Base-by-base conservation (phyloP, 1,140 invertebrate genomes). In the Lysiphlebus fabarum region DNA sequence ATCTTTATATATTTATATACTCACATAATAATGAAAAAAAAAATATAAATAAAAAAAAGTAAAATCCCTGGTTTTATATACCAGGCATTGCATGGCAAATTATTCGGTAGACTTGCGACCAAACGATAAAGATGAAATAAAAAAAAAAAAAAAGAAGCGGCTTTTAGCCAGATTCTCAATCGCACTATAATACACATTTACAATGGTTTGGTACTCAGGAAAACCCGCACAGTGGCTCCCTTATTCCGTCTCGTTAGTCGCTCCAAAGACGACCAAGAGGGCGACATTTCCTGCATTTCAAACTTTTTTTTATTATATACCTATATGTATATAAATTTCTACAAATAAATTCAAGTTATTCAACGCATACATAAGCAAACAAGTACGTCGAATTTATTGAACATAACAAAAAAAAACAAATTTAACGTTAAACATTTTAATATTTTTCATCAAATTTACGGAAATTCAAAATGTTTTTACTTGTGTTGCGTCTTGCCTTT, bases 381-480 rank as follows among this genome's bases (percentile, higher is more conserved):
- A 44, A 48, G 40, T 26, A 26, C 26, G 8, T 33, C n/a, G 53
- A 64, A 61, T 62, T 54, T 49, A 33, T 57, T 44, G 53, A 48
- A 54, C 61, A 59, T 58, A 57, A 43, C 57, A 47, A 59, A 64
- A 56, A 53, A 53, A 42, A 56, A 62, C 56, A 56, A 38, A 54
- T 26, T 26, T 26, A n/a, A 59, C 58, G 58, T 48, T 64, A 70
- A 67, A 65, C 65, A 71, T 71, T 70, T 64, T 63, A 49, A 58
- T 56, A 72, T 72, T 70, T 40, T 72, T 68, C 69, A 69, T 70
- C 65, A 70, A 72, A 72, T 72, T 68, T 65, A 69, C 65, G 61
- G 64, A 61, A 71, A 68, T 67, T 68, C 65, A 71, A 68, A 70
- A 71, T 70, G 68, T 62, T 67, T 64, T 60, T 71, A 64, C 62